Conservation (phyloP, 2,888 invertebrate species). For the Limenitis camilla region DNA sequence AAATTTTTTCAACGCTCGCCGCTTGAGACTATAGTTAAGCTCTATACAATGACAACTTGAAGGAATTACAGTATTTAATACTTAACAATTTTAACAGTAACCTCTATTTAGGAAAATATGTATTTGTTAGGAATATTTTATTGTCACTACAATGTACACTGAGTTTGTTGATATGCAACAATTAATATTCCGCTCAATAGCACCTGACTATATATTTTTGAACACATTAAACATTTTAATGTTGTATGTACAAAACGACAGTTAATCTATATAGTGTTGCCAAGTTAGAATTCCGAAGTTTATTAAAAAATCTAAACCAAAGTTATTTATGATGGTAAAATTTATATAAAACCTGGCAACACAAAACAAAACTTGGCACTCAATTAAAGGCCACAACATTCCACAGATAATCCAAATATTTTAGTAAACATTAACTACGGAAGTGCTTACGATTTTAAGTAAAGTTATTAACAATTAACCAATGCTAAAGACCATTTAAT, state of each 20-base stretch:
- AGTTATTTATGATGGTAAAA: no score
- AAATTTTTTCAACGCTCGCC: no score
- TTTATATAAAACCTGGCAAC: not conserved
- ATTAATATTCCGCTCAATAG: constrained; percentile 4
- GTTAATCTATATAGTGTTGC: not conserved
- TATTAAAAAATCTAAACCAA: no score
- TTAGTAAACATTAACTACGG: not conserved
- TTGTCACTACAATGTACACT: constrained; percentile 4
- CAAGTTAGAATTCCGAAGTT: not conserved
- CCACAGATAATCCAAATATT: not conserved
- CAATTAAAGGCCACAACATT: not conserved
- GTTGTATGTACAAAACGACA: not conserved
- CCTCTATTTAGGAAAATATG: not conserved
- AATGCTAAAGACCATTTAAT: no score
- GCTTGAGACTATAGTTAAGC: no score
- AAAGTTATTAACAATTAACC: no score
- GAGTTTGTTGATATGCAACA: constrained; percentile 1
- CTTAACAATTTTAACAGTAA: not conserved
- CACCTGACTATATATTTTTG: constrained; percentile 8
- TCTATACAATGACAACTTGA: no score
- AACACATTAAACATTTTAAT: constrained; percentile 5
- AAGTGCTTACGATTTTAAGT: not conserved
- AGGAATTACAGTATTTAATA: not conserved
- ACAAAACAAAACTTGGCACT: constrained; percentile 3
- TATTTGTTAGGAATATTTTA: not conserved